A percentile compares a stretch with the other conserved stretches of the same genome.
phyloP scores from a whole-genome alignment of 2,888 invertebrate species.

The Teinopalpus imperialis region DNA sequence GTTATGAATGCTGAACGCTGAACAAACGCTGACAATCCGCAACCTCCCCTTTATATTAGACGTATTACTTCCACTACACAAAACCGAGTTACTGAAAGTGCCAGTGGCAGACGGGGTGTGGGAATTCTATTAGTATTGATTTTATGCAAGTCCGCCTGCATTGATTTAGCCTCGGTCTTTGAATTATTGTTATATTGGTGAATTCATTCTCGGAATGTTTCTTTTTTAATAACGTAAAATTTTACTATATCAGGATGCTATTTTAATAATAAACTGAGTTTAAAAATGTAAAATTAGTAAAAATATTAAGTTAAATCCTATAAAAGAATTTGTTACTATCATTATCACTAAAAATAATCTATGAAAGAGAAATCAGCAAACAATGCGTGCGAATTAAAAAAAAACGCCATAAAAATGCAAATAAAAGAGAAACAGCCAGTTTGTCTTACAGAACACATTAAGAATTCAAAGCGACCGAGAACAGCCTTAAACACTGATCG shows the following conservation, averaged over 20 bases:
- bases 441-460: not conserved
- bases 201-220: not conserved
- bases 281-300: no score
- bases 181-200: not conserved
- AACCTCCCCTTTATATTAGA: conserved; percentile 45
- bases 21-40: conserved; percentile 44
- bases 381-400: no score
- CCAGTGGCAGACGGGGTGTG: conserved; percentile 22
- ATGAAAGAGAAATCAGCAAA: no score
- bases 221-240: no score
- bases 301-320: no score
- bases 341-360: no score
- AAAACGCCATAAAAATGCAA: not conserved
- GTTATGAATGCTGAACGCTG: conserved; percentile 41
- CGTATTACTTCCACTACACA: conserved; percentile 47
- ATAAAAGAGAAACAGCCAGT: no score
- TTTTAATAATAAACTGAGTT: no score
- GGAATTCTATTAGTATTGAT: conserved; percentile 24
- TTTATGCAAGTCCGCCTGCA: conserved; percentile 23
- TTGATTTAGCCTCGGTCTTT: conserved; percentile 19
- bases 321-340: no score
- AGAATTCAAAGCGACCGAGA: not conserved
- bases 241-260: no score
- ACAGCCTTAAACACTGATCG: not conserved
- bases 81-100: conserved; percentile 31